Base-by-base conservation (phyloP, 2,888 invertebrate species). In the Caenorhabditis japonica region DNA sequence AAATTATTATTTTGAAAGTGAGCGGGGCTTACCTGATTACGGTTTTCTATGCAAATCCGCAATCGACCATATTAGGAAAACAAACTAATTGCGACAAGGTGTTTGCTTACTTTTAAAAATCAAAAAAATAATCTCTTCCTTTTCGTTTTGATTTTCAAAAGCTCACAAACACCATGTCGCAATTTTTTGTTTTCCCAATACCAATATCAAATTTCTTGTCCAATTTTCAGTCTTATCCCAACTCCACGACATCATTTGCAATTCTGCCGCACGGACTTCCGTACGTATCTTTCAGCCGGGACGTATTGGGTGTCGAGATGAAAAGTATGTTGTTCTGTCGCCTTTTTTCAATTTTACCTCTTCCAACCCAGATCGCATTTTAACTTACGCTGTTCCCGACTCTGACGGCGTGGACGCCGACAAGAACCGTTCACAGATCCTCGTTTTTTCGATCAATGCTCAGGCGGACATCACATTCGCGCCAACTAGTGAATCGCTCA, bases 361-460 rank as follows among this genome's bases (percentile, higher is more conserved):
- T 10, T 30, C 10, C 30, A 30, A 30, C 5, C 5, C 59, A 86
- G 86, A 84, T 27, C 79, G 85, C n/a, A 83, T 86, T 33, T 66
- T 86, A 8, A 84, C 84, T 0, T 84, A 86, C 38, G 81, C 77
- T 8, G 71, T 74, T 23, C 62, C 79, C 10, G 75, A 77, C 27
- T 73, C 75, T 33, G 59, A 73, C 13, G 36, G 41, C 17, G 25
- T 58, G 23, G 25, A 36, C 0, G 25, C 58, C 33, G 25, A 36
- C 0, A 44, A 49, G 23, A 71, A 64, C 25, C 59, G 61, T 17
- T 55, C 53, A 8, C 84, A 85, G 61, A 77, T 86, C 30, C 79
- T 86, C 21, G 86, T 86, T 13, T 81, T 84, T 8, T 84, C 84
- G 7, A 83, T 84, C 12, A 85, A 84, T 34, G 85, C 84, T 7